phyloP scores from a whole-genome alignment of 2,888 invertebrate species.

The Agapostemon virescens region DNA sequence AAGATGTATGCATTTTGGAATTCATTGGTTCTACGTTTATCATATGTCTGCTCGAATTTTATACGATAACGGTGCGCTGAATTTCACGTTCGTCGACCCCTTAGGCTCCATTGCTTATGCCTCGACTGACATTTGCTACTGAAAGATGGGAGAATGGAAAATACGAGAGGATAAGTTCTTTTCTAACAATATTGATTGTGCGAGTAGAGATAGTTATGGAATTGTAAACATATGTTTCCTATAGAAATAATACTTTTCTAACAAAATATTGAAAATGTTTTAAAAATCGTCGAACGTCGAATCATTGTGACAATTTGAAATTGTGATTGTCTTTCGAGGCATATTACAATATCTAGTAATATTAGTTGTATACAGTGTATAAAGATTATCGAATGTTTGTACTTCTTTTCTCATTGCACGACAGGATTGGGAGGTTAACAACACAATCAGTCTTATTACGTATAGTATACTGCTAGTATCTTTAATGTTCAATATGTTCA shows the following conservation, averaged over 20 bases:
- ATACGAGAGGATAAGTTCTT: neutral
- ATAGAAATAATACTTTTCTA: neutral
- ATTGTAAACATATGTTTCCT: neutral
- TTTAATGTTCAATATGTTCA: constrained; percentile 59
- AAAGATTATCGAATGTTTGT: neutral
- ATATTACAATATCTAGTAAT: neutral
- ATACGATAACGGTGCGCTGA: constrained; percentile 68
- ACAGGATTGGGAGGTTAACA: constrained; percentile 56
- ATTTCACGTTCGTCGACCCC: neutral
- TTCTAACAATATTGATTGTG: neutral
- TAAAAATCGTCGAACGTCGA: neutral
- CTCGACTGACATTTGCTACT: neutral
- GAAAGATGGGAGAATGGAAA: neutral
- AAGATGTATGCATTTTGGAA: constrained; percentile 70
- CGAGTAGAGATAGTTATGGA: neutral
- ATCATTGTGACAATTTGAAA: neutral
- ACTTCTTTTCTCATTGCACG: too few species aligned
- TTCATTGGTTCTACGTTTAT: constrained; percentile 72
- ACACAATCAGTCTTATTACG: constrained; percentile 40
- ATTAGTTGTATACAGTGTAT: too few species aligned
- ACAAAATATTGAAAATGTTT: neutral
- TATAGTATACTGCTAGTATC: constrained; percentile 54
- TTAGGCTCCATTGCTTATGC: neutral
- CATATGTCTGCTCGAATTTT: constrained; percentile 75
- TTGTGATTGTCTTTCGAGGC: neutral